Conservation (phyloP, 2,797 vertebrate species). For the Dermochelys coriacea region DNA sequence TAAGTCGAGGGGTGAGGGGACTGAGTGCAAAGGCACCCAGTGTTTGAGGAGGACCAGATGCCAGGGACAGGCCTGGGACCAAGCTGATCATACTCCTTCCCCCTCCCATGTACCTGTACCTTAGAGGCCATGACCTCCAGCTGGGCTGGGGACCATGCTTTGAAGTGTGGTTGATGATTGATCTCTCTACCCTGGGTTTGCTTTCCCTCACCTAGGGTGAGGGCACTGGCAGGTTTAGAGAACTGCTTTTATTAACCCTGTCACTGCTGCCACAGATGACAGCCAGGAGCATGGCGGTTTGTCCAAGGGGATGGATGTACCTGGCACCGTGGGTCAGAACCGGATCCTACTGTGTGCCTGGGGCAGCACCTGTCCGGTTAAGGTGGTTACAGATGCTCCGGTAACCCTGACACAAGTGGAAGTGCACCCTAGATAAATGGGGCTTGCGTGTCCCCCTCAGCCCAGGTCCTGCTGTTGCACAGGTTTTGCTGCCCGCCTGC, state of each 20-base stretch:
- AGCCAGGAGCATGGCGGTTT: not conserved
- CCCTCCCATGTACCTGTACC: not conserved
- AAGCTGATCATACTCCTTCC: not conserved
- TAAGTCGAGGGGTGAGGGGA: not conserved
- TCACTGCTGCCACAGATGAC: fast-evolving
- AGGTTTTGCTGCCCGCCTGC: not conserved
- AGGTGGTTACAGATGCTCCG: not conserved
- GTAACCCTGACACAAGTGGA: not conserved
- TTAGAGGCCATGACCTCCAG: not conserved
- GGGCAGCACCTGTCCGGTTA: not conserved
- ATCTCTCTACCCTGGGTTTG: not conserved
- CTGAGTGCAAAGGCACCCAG: not conserved
- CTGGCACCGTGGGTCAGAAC: not conserved
- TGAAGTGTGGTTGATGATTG: not conserved
- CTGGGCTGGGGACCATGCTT: not conserved
- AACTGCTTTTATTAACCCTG: not conserved
- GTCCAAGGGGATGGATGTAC: not conserved
- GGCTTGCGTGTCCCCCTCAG: not conserved
- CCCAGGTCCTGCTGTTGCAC: not conserved
- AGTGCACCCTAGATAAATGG: not conserved
- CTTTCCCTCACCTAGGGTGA: not conserved
- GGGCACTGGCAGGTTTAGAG: fast-evolving
- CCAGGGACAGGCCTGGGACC: not conserved
- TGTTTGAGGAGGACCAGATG: not conserved
- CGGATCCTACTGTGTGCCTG: not conserved